A percentile compares a stretch with the other conserved stretches of the same genome.
Evolutionary conservation across 1,140 invertebrate genomes (phyloP).

Genomic region (Drosophila seguyi): DNA sequence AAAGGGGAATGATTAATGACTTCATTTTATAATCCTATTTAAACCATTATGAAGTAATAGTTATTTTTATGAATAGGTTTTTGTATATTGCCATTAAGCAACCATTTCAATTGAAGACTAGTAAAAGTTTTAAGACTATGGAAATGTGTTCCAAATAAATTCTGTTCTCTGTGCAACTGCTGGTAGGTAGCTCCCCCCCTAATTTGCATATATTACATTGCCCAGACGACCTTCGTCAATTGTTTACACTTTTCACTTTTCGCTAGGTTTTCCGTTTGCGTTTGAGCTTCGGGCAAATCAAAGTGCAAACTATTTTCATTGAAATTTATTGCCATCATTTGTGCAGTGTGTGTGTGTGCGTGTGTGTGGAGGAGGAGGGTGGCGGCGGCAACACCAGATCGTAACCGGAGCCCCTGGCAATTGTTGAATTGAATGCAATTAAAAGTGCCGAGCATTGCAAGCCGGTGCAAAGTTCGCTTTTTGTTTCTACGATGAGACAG

Average conservation of each 20-base stretch:
- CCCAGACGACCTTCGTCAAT: slow-evolving; percentile 20
- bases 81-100: no score
- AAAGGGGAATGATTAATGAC: no score
- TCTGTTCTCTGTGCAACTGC: not conserved
- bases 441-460: slow-evolving; percentile 42
- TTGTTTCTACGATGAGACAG: slow-evolving; percentile 7
- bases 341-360: slow-evolving; percentile 36
- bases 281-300: slow-evolving; percentile 40
- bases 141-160: not conserved
- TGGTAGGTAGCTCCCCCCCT: no score
- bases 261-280: not conserved
- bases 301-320: slow-evolving; percentile 74
- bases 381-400: slow-evolving; percentile 3
- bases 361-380: no score
- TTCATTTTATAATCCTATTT: no score
- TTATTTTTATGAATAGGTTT: no score
- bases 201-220: not conserved
- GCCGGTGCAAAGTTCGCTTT: slow-evolving; percentile 53
- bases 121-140: not conserved
- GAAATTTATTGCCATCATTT: slow-evolving; percentile 66
- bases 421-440: slow-evolving; percentile 71
- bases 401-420: slow-evolving; percentile 34
- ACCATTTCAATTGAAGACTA: no score
- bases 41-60: no score
- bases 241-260: slow-evolving; percentile 64